A percentile compares a stretch with the other conserved stretches of the same genome.
phyloP scores from a whole-genome alignment of 1,140 invertebrate genomes.

The Ephestia elutella region DNA sequence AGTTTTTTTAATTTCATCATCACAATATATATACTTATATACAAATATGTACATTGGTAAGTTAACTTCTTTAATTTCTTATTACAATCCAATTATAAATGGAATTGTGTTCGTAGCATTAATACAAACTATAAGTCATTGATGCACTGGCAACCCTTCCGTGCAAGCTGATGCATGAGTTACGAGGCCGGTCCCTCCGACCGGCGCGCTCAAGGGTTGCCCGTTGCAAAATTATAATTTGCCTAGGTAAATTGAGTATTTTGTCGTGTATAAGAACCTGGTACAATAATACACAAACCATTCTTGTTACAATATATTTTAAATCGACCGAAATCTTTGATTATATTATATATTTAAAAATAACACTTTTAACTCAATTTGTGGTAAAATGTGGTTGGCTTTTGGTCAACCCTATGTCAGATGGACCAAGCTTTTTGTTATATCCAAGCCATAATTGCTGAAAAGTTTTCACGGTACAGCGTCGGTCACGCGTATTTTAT shows the following conservation, averaged over 20 bases:
- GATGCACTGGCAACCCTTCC: conserved; percentile 64
- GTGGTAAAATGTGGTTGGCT: not conserved
- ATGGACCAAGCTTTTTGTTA: conserved; percentile 70
- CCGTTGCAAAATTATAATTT: not conserved
- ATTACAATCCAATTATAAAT: not conserved
- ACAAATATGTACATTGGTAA: too few relatives aligned
- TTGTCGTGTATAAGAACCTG: too few relatives aligned
- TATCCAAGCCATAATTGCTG: conserved; percentile 71
- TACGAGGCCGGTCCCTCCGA: conserved; percentile 49
- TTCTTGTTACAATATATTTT: too few relatives aligned
- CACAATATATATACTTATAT: too few relatives aligned
- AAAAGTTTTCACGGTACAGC: conserved; percentile 71
- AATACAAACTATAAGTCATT: conserved; percentile 69
- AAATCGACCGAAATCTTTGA: too few relatives aligned
- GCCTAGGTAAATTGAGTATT: too few relatives aligned
- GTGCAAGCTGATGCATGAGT: conserved; percentile 72
- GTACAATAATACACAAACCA: too few relatives aligned
- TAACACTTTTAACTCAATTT: not conserved
- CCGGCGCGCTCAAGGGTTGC: conserved; percentile 18
- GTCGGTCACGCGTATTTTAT: conserved; percentile 72
- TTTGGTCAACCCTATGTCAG: conserved; percentile 38
- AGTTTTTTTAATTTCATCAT: too few relatives aligned
- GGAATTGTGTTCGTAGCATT: conserved; percentile 18
- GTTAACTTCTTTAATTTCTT: too few relatives aligned
- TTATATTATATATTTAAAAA: too few relatives aligned